These are phyloP conservation scores for Grammatotria lemairii DNA, from an alignment of 2,113 vertebrate genomes.

Conservation along the genomic window DNA sequence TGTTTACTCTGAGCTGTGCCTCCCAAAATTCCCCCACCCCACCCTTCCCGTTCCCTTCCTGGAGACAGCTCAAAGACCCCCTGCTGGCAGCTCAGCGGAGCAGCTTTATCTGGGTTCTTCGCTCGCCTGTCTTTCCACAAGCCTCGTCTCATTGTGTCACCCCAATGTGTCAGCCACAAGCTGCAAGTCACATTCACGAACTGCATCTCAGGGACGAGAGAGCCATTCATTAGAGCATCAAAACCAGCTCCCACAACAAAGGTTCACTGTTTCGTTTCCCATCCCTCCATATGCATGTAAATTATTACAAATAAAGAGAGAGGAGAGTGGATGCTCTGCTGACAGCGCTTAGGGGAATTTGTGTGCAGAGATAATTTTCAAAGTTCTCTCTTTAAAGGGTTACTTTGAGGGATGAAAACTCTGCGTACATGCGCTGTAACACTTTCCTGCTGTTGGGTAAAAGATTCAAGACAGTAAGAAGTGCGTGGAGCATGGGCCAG, in stretches of 20 bases:
- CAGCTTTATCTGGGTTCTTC: slow-evolving; percentile 54
- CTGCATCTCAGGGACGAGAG: slow-evolving; percentile 46
- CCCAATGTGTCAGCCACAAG: slow-evolving; percentile 43
- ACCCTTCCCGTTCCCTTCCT: slow-evolving; percentile 6
- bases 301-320: slow-evolving; percentile 4
- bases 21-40: slow-evolving; percentile 24
- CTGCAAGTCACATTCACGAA: slow-evolving; percentile 32
- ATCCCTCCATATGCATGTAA: slow-evolving; percentile 23
- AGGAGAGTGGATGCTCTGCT: not conserved
- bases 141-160: slow-evolving; percentile 30
- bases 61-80: slow-evolving; percentile 61
- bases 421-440: not conserved
- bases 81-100: slow-evolving; percentile 51
- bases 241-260: slow-evolving; percentile 30
- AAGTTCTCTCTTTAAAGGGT: slow-evolving; percentile 11
- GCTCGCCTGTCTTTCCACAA: slow-evolving; percentile 29
- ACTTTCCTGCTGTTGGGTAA: not conserved
- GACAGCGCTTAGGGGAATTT: not conserved
- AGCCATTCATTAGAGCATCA: slow-evolving; percentile 52
- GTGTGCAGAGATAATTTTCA: slow-evolving; percentile 1
- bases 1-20: slow-evolving; percentile 49
- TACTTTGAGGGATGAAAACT: not conserved
- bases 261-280: slow-evolving; percentile 27
- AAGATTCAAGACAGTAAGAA: not conserved
- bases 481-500: not conserved